A percentile compares a stretch with the other conserved stretches of the same genome.
Evolutionary conservation across 2,888 invertebrate genomes (phyloP).

Genomic region (Pycnomerus fuliginosus): DNA sequence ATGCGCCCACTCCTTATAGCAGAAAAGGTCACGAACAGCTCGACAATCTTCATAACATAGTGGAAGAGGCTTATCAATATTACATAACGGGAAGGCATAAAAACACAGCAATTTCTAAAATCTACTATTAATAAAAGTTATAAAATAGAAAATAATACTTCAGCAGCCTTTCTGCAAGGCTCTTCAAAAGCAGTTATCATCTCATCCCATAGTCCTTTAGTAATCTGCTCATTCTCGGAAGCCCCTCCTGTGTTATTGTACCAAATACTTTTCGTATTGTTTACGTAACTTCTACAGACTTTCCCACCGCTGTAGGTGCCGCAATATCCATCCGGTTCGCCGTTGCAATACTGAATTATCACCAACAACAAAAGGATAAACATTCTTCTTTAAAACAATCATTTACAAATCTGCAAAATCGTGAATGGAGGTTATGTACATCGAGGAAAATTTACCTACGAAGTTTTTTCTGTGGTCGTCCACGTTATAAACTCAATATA

Average conservation of each 20-base stretch:
- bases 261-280: constrained; percentile 57
- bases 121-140: constrained; percentile 1
- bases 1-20: constrained; percentile 90
- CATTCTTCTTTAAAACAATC: constrained; percentile 18
- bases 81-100: constrained; percentile 81
- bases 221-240: constrained; percentile 84
- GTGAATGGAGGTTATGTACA: background rate
- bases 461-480: too few relatives aligned
- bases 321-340: constrained; percentile 65
- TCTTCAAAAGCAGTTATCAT: constrained; percentile 76
- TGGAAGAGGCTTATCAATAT: constrained; percentile 70
- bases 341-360: constrained; percentile 12
- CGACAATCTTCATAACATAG: constrained; percentile 92
- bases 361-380: constrained; percentile 14
- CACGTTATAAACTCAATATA: too few relatives aligned
- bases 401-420: constrained; percentile 18
- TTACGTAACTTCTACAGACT: constrained; percentile 54
- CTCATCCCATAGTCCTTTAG: constrained; percentile 82
- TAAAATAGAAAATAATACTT: constrained; percentile 54
- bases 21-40: constrained; percentile 86
- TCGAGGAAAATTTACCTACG: too few relatives aligned
- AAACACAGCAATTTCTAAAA: constrained; percentile 79
- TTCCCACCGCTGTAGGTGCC: constrained; percentile 85
- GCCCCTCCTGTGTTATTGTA: constrained; percentile 66
- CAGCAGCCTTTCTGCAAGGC: constrained; percentile 83